A percentile compares a stretch with the other conserved stretches of the same genome.
These are phyloP conservation scores for Struthio camelus DNA, from an alignment of 2,113 vertebrate genomes.

Conservation along the genomic window DNA sequence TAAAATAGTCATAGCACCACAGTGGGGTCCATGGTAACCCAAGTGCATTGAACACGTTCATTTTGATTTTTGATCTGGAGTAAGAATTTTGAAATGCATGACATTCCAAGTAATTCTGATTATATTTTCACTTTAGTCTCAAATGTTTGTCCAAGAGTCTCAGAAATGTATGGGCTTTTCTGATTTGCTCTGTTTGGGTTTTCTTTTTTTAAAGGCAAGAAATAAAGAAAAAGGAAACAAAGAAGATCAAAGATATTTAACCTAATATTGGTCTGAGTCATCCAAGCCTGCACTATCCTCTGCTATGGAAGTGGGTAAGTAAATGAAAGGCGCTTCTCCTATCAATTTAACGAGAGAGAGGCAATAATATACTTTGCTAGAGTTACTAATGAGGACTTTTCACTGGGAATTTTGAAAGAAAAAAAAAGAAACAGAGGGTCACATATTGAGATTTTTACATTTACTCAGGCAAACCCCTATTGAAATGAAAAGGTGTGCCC, in stretches of 20 bases:
- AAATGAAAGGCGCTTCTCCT: background rate
- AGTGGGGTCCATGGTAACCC: background rate
- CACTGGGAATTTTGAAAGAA: background rate
- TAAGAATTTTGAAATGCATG: background rate
- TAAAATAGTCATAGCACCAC: background rate
- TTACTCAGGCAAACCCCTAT: background rate
- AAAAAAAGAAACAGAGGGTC: background rate
- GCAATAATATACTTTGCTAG: background rate
- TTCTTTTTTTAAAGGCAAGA: background rate
- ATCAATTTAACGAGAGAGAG: background rate
- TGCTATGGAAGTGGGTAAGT: background rate
- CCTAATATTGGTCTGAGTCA: background rate
- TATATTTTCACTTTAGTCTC: background rate
- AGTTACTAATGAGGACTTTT: background rate
- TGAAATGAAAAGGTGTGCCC: background rate
- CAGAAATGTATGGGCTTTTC: background rate
- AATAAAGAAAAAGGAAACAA: background rate
- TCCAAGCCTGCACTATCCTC: background rate
- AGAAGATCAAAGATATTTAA: background rate
- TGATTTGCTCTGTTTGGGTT: background rate
- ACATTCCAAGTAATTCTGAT: background rate
- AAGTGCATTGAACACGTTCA: background rate
- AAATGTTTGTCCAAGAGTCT: background rate
- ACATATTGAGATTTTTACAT: background rate
- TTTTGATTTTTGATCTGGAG: background rate